Evolutionary conservation across 2,888 invertebrate species (phyloP).

Genomic region (Megastigmus dorsalis): DNA sequence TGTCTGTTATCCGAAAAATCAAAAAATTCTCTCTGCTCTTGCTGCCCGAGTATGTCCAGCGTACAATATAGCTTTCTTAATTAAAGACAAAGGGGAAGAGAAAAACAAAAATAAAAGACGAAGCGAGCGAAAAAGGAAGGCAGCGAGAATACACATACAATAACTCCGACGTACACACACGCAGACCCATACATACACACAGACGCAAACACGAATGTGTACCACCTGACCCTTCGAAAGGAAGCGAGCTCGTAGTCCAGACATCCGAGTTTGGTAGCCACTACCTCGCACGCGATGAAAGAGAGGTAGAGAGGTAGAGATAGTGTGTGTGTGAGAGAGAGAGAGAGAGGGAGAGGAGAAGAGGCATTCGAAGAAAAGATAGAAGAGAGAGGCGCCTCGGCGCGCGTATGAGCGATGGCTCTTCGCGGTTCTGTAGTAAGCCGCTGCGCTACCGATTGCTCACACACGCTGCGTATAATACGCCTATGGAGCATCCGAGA

Average conservation of each 20-base stretch:
- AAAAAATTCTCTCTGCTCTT: background rate
- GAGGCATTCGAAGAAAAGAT: slow-evolving; percentile 41
- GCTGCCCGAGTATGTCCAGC: no score
- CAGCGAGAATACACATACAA: background rate
- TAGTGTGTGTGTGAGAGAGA: background rate
- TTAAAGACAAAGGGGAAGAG: slow-evolving; percentile 24
- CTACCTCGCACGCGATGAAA: slow-evolving; percentile 4
- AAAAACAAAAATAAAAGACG: background rate
- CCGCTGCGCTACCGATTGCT: slow-evolving; percentile 43
- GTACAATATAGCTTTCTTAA: slow-evolving; percentile 8
- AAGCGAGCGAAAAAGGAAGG: background rate
- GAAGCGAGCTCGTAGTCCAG: background rate
- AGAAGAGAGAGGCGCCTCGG: slow-evolving; percentile 37
- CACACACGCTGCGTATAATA: slow-evolving; percentile 25
- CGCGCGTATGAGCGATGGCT: slow-evolving; percentile 45
- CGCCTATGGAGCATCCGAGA: background rate
- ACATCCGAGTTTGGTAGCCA: slow-evolving; percentile 35
- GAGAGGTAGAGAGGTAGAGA: background rate
- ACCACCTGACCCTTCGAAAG: slow-evolving; percentile 11
- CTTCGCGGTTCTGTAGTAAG: slow-evolving; percentile 25
- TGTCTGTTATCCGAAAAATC: slow-evolving; percentile 2
- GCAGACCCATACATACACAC: slow-evolving; percentile 7
- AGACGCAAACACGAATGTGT: background rate
- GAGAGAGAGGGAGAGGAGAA: background rate
- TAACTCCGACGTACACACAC: slow-evolving; percentile 13